phyloP scores from a whole-genome alignment of 2,113 vertebrate genomes.

The Eleginops maclovinus region DNA sequence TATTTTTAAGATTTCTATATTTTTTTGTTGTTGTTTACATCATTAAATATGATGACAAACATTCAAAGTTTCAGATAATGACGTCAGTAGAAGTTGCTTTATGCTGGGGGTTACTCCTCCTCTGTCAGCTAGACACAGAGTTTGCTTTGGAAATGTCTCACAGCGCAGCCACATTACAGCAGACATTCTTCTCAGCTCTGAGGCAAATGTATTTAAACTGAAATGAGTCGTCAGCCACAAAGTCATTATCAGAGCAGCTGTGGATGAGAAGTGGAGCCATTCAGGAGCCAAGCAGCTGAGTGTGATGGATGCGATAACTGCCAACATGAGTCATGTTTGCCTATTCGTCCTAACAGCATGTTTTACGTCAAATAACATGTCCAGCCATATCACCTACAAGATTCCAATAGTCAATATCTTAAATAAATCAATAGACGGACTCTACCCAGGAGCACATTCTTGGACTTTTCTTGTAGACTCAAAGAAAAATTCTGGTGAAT shows the following conservation, averaged over 20 bases:
- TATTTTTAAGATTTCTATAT: no score
- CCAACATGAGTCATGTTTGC: conserved; percentile 28
- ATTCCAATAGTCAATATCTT: neutral
- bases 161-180: neutral
- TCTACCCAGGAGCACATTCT: neutral
- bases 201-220: conserved; percentile 23
- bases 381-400: no score
- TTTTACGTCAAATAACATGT: no score
- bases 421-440: neutral
- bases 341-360: neutral
- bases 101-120: neutral
- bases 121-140: neutral
- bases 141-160: neutral
- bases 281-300: conserved; percentile 9
- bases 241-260: conserved; percentile 31
- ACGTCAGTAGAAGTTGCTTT: no score
- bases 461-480: neutral
- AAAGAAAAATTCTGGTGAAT: neutral
- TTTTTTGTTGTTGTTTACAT: no score
- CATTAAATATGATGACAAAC: no score
- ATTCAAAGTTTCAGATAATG: no score
- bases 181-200: conserved; percentile 3
- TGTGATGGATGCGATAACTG: conserved; percentile 14
- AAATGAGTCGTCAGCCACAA: conserved; percentile 16
- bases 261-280: conserved; percentile 10